Conservation (phyloP, 2,888 invertebrate genomes). For the Drosophila antonietae region DNA sequence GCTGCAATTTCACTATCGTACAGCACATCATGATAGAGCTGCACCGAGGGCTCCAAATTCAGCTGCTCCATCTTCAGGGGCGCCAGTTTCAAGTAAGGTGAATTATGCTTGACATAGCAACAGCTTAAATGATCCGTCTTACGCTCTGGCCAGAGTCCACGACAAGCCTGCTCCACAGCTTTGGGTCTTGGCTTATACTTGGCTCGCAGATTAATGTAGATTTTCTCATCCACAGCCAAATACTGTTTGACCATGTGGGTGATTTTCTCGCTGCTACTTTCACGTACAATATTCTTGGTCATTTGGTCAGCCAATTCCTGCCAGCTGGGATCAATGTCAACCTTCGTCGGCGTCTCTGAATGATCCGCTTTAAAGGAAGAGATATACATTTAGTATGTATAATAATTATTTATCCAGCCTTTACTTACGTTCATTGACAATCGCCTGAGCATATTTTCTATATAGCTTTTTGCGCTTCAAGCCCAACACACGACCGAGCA, state of each 20-base stretch:
- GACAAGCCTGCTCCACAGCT: slow-evolving; percentile 37
- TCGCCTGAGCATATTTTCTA: slow-evolving; percentile 46
- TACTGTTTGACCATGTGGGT: slow-evolving; percentile 42
- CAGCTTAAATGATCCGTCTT: slow-evolving; percentile 28
- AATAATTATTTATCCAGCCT: neutral
- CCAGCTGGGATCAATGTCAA: slow-evolving; percentile 14
- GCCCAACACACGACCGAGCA: slow-evolving; percentile 41
- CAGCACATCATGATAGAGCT: slow-evolving; percentile 47
- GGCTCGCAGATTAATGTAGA: slow-evolving; percentile 31
- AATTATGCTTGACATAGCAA: slow-evolving; percentile 13
- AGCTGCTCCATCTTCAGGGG: slow-evolving; percentile 52
- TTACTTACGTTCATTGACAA: slow-evolving; percentile 46
- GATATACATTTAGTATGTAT: too few species aligned
- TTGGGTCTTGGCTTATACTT: slow-evolving; percentile 22
- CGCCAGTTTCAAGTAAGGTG: slow-evolving; percentile 30
- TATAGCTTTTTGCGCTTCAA: slow-evolving; percentile 40
- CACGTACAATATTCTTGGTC: slow-evolving; percentile 3
- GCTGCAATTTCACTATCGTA: slow-evolving; percentile 34
- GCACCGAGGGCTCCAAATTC: slow-evolving; percentile 31
- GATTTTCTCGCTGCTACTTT: slow-evolving; percentile 35
- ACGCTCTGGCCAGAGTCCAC: slow-evolving; percentile 38
- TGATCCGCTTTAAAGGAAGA: slow-evolving; percentile 20
- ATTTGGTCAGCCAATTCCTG: slow-evolving; percentile 21
- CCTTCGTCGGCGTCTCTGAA: neutral
- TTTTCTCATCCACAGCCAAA: slow-evolving; percentile 31